Evolutionary conservation across 2,888 invertebrate species (phyloP).

Genomic region (Apamea epomidion): DNA sequence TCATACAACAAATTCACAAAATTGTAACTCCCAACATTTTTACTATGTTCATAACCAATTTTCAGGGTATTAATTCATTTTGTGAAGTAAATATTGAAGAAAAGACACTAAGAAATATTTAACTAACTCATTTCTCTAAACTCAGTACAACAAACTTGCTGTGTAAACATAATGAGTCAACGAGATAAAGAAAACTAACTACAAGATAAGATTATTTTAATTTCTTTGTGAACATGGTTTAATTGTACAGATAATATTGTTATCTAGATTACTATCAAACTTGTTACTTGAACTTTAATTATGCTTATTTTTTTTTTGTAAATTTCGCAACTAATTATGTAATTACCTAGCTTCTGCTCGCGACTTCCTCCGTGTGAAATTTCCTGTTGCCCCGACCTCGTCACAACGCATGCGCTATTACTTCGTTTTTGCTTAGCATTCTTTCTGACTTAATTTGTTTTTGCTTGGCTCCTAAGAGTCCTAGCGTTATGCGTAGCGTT

Average conservation of each 20-base stretch:
- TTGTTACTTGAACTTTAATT: not conserved
- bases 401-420: not conserved
- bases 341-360: not conserved
- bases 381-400: not conserved
- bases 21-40: not conserved
- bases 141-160: not conserved
- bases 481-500: not conserved
- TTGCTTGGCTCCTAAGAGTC: not conserved
- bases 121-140: not conserved
- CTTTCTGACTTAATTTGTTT: not conserved
- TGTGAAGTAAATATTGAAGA: too few species aligned
- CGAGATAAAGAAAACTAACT: slow-evolving; percentile 49
- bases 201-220: slow-evolving; percentile 51
- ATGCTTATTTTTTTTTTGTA: not conserved
- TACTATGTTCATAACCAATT: not conserved
- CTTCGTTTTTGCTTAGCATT: not conserved
- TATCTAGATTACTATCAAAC: not conserved
- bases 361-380: not conserved
- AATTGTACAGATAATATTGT: not conserved
- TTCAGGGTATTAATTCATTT: not conserved
- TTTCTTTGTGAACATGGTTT: slow-evolving; percentile 35
- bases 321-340: not conserved
- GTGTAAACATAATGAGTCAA: slow-evolving; percentile 24
- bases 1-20: too few species aligned
- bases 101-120: not conserved